Base-by-base conservation (phyloP, 2,888 invertebrate genomes). In the Camponotus fellah region DNA sequence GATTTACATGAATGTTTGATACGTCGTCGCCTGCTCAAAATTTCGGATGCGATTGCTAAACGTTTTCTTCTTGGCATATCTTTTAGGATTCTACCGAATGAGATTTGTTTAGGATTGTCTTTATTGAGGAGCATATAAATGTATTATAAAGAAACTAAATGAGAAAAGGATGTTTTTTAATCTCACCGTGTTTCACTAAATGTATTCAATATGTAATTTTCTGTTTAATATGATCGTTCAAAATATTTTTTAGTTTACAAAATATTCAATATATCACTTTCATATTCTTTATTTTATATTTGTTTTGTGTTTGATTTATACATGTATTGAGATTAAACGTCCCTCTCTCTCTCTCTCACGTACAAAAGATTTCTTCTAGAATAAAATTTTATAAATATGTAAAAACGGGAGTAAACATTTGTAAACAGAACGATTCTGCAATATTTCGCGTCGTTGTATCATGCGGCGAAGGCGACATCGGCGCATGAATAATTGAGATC, bases 1-100 rank as follows among this genome's bases (percentile, higher is more conserved):
- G 89, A 90, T 89, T 89, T 87, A 79, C 85, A 64, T 89, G 90
- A 89, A 89, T 88, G 82, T 84, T 88, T 88, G 87, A 89, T 89
- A 82, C 17, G 76, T 64, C 85, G 85, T 82, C 84, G 84, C 84
- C 82, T 75, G 66, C 49, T 84, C 68, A 56, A 86, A 82, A 75
- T 83, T 79, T 80, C 34, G 71, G 79, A 64, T 34, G 82, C 64
- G 26, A 72, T 58, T 65, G 34, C 58, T 64, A 84, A 83, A 83
- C 71, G 65, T 72, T 71, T 69, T 65, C 71, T 53, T 53, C 46
- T 0, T 37, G 8, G 26, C 32, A 9, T 21, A 14, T 58, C 74
- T 80, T 60, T 72, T n/a, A 46, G 26, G 37, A 71, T 46, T 69
- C 46, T 21, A 43, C 2, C 46, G 53, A 14, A 17, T 49, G 17